A percentile compares a stretch with the other conserved stretches of the same genome.
Conservation (phyloP, 2,888 invertebrate genomes). For the Rotaria sp. region DNA sequence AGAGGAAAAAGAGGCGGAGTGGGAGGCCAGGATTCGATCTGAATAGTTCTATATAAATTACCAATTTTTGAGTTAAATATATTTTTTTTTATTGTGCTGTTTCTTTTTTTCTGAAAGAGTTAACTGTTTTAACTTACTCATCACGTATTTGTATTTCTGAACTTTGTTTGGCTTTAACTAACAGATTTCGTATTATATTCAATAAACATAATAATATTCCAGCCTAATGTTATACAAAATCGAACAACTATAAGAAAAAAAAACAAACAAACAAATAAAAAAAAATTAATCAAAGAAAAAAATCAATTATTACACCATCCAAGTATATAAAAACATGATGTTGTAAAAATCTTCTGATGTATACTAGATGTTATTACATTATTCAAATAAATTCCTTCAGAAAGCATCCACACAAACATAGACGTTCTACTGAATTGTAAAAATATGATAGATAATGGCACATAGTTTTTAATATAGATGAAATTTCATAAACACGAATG, state of each 20-base stretch:
- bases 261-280: not conserved
- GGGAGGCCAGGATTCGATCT: too few species aligned
- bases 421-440: conserved; percentile 80
- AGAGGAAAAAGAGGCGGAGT: too few species aligned
- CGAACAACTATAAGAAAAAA: not conserved
- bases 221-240: not conserved
- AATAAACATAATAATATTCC: conserved; percentile 44
- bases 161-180: conserved; percentile 43
- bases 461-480: not conserved
- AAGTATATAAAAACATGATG: conserved; percentile 47
- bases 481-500: not conserved
- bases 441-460: conserved; percentile 49
- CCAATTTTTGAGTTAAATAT: not conserved
- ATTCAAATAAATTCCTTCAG: conserved; percentile 84
- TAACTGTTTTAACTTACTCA: not conserved
- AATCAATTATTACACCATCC: conserved; percentile 54
- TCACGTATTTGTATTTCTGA: conserved; percentile 15
- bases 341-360: conserved; percentile 49
- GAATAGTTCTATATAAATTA: not conserved
- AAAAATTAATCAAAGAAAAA: not conserved
- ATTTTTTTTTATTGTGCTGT: not conserved
- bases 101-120: too few species aligned
- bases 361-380: conserved; percentile 66
- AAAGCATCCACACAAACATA: conserved; percentile 73
- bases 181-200: conserved; percentile 58